These are phyloP conservation scores for Tribolium castaneum DNA, from an alignment of 1,140 invertebrate species.

Conservation along the genomic window DNA sequence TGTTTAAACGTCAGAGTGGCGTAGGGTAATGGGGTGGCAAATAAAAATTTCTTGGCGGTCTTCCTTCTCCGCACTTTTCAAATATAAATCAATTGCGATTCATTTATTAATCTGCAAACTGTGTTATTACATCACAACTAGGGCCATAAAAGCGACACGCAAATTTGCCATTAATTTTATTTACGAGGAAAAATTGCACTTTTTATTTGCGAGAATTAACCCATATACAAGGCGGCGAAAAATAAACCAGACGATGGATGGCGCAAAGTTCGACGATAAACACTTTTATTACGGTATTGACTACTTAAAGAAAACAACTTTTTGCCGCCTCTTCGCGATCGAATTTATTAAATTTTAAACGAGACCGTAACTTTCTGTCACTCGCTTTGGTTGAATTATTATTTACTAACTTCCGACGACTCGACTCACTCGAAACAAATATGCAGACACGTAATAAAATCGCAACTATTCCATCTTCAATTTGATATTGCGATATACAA, in stretches of 20 bases:
- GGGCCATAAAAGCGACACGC: constrained; percentile 6
- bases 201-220: constrained; percentile 6
- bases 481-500: background rate
- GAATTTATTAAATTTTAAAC: background rate
- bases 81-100: constrained; percentile 25
- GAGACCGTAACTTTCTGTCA: background rate
- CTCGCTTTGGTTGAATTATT: background rate
- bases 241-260: background rate
- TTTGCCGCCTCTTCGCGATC: background rate
- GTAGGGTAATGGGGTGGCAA: constrained; percentile 23
- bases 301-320: background rate
- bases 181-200: constrained; percentile 20
- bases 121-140: constrained; percentile 23
- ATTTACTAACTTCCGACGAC: background rate
- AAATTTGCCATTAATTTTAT: constrained; percentile 12
- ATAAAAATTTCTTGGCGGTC: constrained; percentile 30
- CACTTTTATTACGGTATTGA: background rate
- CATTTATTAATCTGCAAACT: constrained; percentile 26
- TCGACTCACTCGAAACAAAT: background rate
- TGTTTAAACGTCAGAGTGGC: constrained; percentile 16
- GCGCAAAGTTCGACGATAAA: background rate
- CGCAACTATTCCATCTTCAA: background rate
- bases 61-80: background rate
- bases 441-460: background rate
- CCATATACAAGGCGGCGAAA: background rate